phyloP scores from a whole-genome alignment of 1,140 invertebrate species.

The Drosophila grimshawi region DNA sequence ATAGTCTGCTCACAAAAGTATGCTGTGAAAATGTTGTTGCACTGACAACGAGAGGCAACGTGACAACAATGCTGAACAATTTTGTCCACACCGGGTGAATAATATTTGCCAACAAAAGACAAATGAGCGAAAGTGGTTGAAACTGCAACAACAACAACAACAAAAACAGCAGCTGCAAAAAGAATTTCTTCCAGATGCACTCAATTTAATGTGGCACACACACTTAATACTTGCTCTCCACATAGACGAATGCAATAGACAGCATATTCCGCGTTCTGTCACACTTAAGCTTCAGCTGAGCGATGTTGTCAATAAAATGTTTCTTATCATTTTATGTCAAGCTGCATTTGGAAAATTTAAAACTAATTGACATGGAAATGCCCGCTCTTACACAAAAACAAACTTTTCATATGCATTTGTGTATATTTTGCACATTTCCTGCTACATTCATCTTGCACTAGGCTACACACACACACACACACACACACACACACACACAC shows the following conservation, averaged over 20 bases:
- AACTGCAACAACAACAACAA: conserved; percentile 22
- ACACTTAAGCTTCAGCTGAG: background rate
- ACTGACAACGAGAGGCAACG: background rate
- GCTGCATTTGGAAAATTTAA: conserved; percentile 48
- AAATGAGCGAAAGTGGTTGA: conserved; percentile 37
- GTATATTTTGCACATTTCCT: conserved; percentile 60
- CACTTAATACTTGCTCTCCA: conserved; percentile 18
- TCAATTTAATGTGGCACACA: conserved; percentile 35
- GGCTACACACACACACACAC: background rate
- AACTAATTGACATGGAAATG: conserved; percentile 80
- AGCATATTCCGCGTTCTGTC: background rate
- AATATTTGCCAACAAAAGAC: conserved; percentile 46
- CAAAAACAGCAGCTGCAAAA: background rate
- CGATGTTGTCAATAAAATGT: conserved; percentile 38
- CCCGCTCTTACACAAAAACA: conserved; percentile 8
- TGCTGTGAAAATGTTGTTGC: conserved; percentile 33
- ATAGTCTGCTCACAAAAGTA: conserved; percentile 48
- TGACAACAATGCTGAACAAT: conserved; percentile 19
- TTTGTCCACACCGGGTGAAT: conserved; percentile 24
- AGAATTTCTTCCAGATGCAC: conserved; percentile 42
- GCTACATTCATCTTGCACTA: conserved; percentile 55
- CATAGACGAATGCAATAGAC: background rate
- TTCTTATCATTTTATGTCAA: conserved; percentile 51
- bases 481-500: background rate
- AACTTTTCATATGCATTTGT: background rate